Evolutionary conservation across 2,113 vertebrate genomes (phyloP), one percentile per base, ranked within the genome.

Genomic region (Eulemur macaco): DNA sequence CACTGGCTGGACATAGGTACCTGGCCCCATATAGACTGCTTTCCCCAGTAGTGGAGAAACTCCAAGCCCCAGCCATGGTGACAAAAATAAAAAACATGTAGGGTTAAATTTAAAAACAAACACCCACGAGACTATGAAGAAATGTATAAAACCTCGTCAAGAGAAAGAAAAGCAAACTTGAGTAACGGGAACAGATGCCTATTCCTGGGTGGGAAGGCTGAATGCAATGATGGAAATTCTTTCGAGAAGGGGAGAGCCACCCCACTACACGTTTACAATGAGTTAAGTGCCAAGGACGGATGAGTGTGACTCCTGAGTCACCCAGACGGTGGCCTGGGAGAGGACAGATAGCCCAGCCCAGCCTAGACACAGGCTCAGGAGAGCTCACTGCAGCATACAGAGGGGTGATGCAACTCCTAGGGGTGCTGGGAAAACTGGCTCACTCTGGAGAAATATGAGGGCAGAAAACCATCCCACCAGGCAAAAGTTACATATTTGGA

Each of bases 331-430:
- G 1, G 25, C 45, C 83, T 0, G 14, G 11, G 29, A 15, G 15
- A 82, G 34, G 68, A 39, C 3, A 45, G 15, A 47, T 21, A 7
- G 47, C 13, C 37, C 77, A 71, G 63, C 47, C 66, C 54, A 71
- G 37, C 37, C 69, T 20, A 31, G 77, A 60, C 12, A 0, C 10
- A 13, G 58, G 60, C 17, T 15, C 20, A 34, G 58, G 52, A 25
- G 37, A 18, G 34, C 17, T 52, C 52, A 10, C 17, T 3, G 27
- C 31, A 4, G 27, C 47, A 5, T 8, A 29, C 1, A 15, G 18
- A 82, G 52, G 10, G 47, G 52, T 1, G 5, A 0, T 10, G 8
- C 0, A 3, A 27, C 29, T 56, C 9, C 0, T 1, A 27, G 27
- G 42, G 54, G 34, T n/a, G 31, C 77, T 20, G 29, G 78, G 66